A percentile compares a stretch with the other conserved stretches of the same genome.
phyloP scores from a whole-genome alignment of 2,888 invertebrate genomes.

The Sarcophaga subvicina region DNA sequence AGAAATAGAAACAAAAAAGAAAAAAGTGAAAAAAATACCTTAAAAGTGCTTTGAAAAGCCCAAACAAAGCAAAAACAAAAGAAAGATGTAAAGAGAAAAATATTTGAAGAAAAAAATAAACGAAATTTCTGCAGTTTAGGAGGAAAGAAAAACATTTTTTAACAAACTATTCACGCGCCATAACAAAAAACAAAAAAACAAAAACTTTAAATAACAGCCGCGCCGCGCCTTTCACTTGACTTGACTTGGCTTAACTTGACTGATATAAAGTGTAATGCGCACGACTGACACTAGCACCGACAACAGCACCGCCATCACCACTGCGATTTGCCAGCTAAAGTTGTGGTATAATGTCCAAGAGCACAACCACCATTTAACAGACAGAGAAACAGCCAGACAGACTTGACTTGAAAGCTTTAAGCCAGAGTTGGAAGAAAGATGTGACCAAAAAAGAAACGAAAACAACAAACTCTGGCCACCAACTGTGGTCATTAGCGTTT shows the following conservation, averaged over 20 bases:
- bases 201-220: constrained; percentile 34
- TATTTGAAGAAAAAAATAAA: too few relatives aligned
- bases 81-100: not conserved
- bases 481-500: too few relatives aligned
- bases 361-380: too few relatives aligned
- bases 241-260: constrained; percentile 22
- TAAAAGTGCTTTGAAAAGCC: constrained; percentile 8
- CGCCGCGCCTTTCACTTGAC: constrained; percentile 67
- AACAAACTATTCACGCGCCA: constrained; percentile 63
- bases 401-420: too few relatives aligned
- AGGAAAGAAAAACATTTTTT: constrained; percentile 20
- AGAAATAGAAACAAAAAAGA: not conserved
- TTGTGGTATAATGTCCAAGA: too few relatives aligned
- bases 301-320: too few relatives aligned
- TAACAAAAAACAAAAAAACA: not conserved
- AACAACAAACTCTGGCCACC: too few relatives aligned
- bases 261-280: constrained; percentile 4
- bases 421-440: too few relatives aligned
- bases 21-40: constrained; percentile 23
- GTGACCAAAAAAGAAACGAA: too few relatives aligned
- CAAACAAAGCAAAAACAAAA: not conserved
- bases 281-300: not conserved
- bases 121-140: constrained; percentile 42
- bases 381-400: too few relatives aligned
- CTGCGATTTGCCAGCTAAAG: too few relatives aligned